A percentile compares a stretch with the other conserved stretches of the same genome.
phyloP scores from a whole-genome alignment of 2,113 vertebrate genomes.

The Chaetodon trifascialis region DNA sequence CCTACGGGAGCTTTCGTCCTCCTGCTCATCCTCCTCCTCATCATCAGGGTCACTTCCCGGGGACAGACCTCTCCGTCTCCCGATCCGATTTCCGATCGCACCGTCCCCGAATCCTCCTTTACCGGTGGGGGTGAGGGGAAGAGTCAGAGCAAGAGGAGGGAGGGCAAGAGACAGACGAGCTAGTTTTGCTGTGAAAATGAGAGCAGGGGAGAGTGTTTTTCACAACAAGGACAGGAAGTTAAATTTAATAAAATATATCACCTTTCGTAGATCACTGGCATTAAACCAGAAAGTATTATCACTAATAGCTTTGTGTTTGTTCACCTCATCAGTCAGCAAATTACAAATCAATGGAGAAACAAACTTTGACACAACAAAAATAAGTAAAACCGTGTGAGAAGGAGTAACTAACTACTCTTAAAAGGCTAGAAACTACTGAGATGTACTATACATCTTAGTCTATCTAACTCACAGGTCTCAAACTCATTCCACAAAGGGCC shows the following conservation, averaged over 20 bases:
- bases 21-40: slow-evolving; percentile 90
- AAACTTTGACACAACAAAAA: not conserved
- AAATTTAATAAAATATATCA: not conserved
- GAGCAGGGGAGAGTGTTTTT: not conserved
- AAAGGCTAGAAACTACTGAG: not conserved
- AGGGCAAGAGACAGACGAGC: slow-evolving; percentile 92
- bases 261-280: not conserved
- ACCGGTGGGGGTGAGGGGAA: slow-evolving; percentile 85
- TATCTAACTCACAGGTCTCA: too few species aligned
- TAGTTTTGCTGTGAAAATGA: slow-evolving; percentile 86
- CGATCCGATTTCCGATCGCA: slow-evolving; percentile 79
- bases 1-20: slow-evolving; percentile 85
- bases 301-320: too few species aligned
- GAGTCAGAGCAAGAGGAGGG: slow-evolving; percentile 89
- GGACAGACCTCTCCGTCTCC: slow-evolving; percentile 83
- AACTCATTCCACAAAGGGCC: too few species aligned
- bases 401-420: not conserved
- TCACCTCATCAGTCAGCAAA: not conserved
- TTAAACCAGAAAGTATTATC: too few species aligned
- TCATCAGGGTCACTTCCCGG: slow-evolving; percentile 85
- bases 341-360: not conserved
- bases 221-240: not conserved
- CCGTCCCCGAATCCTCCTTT: slow-evolving; percentile 88
- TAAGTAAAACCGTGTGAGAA: not conserved
- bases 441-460: not conserved